Percentiles rank a stretch among this genome's conserved stretches.
Conservation (phyloP, 2,797 vertebrate genomes). For the Galago senegalensis region DNA sequence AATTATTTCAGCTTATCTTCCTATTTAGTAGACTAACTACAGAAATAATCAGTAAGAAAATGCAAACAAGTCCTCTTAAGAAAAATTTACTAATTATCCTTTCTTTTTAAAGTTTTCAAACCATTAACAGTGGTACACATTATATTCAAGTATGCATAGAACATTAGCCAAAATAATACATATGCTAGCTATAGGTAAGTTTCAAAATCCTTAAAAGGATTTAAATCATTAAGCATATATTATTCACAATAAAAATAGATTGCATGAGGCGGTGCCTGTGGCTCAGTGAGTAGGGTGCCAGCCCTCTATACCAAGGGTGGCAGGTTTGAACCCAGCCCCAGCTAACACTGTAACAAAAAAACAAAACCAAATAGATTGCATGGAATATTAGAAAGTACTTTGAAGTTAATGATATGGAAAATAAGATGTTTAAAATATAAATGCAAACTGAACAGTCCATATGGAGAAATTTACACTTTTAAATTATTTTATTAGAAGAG, state of each 20-base stretch:
- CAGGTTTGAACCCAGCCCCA: too few species aligned
- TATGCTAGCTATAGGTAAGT: not conserved
- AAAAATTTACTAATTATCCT: not conserved
- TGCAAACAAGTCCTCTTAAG: not conserved
- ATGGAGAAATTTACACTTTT: not conserved
- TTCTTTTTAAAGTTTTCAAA: not conserved
- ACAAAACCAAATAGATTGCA: not conserved
- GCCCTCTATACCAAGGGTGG: too few species aligned
- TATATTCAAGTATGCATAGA: not conserved
- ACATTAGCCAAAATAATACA: not conserved
- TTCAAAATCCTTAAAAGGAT: not conserved
- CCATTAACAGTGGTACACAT: not conserved
- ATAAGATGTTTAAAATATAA: not conserved
- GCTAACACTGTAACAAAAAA: too few species aligned
- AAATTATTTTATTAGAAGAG: slow-evolving; percentile 12
- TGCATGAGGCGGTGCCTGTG: not conserved
- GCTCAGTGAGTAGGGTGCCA: too few species aligned
- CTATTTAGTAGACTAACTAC: not conserved
- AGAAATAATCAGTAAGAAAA: not conserved
- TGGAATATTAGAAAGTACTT: not conserved
- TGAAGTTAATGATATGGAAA: not conserved
- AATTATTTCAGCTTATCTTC: not conserved
- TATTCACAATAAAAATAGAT: not conserved
- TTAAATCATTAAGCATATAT: not conserved
- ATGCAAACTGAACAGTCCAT: not conserved